Base-by-base conservation (phyloP, 2,113 vertebrate species). In the Sphyrna mokarran region DNA sequence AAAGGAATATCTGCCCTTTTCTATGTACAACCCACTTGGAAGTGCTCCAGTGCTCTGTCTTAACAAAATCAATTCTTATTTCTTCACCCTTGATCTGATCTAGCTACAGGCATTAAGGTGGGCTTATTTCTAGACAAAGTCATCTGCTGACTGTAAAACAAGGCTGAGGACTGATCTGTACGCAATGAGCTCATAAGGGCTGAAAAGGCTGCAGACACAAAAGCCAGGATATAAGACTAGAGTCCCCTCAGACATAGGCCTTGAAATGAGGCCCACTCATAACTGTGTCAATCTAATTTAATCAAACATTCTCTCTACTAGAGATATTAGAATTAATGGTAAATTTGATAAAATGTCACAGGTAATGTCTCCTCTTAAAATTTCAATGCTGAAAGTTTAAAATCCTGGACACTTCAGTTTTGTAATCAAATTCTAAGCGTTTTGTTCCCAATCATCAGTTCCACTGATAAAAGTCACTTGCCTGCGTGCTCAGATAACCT, bases 41-140 rank as follows among this genome's bases (percentile, higher is more conserved):
- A 97, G 98, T 98, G 98, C 97, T 98, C 97, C 97, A 97, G 96
- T 98, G 98, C 98, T 98, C 98, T 97, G 97, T 96, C 97, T 97
- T 97, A 97, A 97, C 97, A 97, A 97, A 98, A 98, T 98, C 98
- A 98, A 98, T 98, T 99, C 98, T 98, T 97, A 97, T 98, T 98
- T 98, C 97, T 97, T 98, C 97, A 98, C 98, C 98, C 97, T 98
- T 98, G 97, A 98, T 98, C 98, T 98, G 98, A 98, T 98, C 98
- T 98, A 97, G 97, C 96, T 96, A 97, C 96, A 97, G 96, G 96
- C 97, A 97, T 97, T 98, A 98, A 98, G 97, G 97, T 97, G 97
- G 97, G 96, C 97, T 97, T 97, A 97, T 97, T 97, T 97, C 98
- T 97, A 98, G 96, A 96, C 70, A 97, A 48, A 96, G 97, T 97